Percentiles rank a stretch among this genome's conserved stretches.
Conservation (phyloP, 1,140 invertebrate genomes). For the Hycleus cichorii region DNA sequence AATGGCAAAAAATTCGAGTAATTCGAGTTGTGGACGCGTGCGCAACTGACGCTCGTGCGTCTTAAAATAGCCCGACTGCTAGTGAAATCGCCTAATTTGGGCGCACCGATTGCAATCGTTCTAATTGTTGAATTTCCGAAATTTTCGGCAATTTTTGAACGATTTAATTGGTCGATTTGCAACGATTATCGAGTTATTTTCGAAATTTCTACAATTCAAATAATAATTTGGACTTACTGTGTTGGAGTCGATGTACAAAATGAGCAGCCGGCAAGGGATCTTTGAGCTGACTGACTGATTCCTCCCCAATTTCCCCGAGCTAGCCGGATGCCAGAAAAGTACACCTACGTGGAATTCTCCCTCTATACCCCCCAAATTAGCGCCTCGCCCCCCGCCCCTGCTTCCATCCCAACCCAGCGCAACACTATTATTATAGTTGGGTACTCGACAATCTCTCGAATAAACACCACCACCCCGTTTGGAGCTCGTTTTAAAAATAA, state of each 20-base stretch:
- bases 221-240: conserved; percentile 25
- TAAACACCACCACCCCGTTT: too few species aligned
- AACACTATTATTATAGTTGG: not conserved
- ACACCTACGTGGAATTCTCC: too few species aligned
- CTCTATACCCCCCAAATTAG: too few species aligned
- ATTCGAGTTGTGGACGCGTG: not conserved
- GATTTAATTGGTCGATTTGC: too few species aligned
- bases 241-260: conserved; percentile 28
- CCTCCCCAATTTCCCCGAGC: not conserved
- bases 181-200: too few species aligned
- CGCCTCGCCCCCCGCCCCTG: too few species aligned
- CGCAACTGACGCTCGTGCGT: not conserved
- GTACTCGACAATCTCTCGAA: not conserved
- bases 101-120: too few species aligned
- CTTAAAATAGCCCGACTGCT: not conserved
- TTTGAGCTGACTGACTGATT: conserved; percentile 46
- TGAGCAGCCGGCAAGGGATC: conserved; percentile 49
- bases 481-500: too few species aligned
- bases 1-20: conserved; percentile 2
- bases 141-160: not conserved
- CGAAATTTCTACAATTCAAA: not conserved
- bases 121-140: not conserved
- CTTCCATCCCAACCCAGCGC: too few species aligned
- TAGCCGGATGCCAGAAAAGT: too few species aligned
- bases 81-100: not conserved